A percentile compares a stretch with the other conserved stretches of the same genome.
These are phyloP conservation scores for Toxotes lorentzi DNA, from an alignment of 2,797 vertebrate genomes.

Conservation along the genomic window DNA sequence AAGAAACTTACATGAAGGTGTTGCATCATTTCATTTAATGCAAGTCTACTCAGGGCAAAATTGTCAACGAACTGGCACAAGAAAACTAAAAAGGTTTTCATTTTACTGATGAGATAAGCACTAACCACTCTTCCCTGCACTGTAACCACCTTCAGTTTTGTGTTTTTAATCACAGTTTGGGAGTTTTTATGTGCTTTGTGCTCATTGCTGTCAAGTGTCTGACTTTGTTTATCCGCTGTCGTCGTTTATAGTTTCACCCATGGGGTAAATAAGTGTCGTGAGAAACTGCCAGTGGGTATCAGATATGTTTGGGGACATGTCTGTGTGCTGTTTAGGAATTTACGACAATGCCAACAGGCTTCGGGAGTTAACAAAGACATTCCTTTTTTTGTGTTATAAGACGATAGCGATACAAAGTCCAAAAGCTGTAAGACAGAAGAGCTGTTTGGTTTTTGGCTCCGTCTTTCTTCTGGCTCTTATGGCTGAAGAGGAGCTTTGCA, in stretches of 20 bases:
- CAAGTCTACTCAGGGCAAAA: neutral
- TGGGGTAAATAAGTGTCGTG: neutral
- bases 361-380: neutral
- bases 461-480: neutral
- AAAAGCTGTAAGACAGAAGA: neutral
- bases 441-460: neutral
- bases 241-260: slow-evolving; percentile 23
- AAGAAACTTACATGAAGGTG: neutral
- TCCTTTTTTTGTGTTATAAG: slow-evolving; percentile 5
- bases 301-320: slow-evolving; percentile 23
- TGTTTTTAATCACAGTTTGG: neutral
- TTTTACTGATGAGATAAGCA: neutral
- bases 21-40: neutral
- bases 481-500: neutral
- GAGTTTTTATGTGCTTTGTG: neutral
- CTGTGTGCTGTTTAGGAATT: slow-evolving; percentile 41
- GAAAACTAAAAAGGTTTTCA: slow-evolving; percentile 36
- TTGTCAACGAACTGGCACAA: neutral
- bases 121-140: slow-evolving; percentile 14
- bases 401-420: neutral
- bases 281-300: slow-evolving; percentile 13
- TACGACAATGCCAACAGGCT: slow-evolving; percentile 11
- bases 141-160: slow-evolving; percentile 11
- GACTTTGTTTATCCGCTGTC: slow-evolving; percentile 51
- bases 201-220: neutral